Conservation (phyloP, 2,888 invertebrate species). For the Zaprionus lineosus region DNA sequence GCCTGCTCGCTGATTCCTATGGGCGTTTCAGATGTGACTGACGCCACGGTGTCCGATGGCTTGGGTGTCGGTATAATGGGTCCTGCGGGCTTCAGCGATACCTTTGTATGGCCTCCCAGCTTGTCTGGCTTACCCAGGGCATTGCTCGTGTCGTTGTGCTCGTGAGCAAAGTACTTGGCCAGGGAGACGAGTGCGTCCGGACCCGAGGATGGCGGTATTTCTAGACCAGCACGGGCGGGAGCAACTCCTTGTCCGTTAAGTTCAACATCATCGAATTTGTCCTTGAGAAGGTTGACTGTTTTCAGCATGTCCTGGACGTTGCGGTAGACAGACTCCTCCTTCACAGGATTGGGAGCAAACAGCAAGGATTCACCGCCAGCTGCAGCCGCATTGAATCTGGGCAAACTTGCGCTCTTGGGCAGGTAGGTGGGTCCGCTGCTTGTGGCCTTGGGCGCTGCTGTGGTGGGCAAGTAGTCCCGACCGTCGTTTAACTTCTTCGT, state of each 20-base stretch:
- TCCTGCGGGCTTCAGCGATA: constrained; percentile 37
- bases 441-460: constrained; percentile 57
- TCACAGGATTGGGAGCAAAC: constrained; percentile 71
- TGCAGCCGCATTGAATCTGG: constrained; percentile 51
- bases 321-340: constrained; percentile 84
- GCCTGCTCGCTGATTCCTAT: constrained; percentile 80
- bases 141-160: constrained; percentile 79
- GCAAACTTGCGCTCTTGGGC: constrained; percentile 62
- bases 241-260: constrained; percentile 82
- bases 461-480: constrained; percentile 61
- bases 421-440: constrained; percentile 80
- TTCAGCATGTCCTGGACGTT: constrained; percentile 88
- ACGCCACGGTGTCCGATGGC: constrained; percentile 68
- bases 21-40: constrained; percentile 64
- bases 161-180: constrained; percentile 89
- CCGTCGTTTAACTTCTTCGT: constrained; percentile 43
- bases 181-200: constrained; percentile 90
- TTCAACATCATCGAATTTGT: constrained; percentile 82
- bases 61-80: constrained; percentile 52
- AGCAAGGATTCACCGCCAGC: constrained; percentile 68
- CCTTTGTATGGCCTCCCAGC: constrained; percentile 42
- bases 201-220: constrained; percentile 89
- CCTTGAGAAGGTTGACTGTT: constrained; percentile 86
- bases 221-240: constrained; percentile 86
- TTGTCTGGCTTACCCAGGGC: constrained; percentile 62